A percentile compares a stretch with the other conserved stretches of the same genome.
Conservation (phyloP, 2,113 vertebrate species). For the Triplophysa siluroides region DNA sequence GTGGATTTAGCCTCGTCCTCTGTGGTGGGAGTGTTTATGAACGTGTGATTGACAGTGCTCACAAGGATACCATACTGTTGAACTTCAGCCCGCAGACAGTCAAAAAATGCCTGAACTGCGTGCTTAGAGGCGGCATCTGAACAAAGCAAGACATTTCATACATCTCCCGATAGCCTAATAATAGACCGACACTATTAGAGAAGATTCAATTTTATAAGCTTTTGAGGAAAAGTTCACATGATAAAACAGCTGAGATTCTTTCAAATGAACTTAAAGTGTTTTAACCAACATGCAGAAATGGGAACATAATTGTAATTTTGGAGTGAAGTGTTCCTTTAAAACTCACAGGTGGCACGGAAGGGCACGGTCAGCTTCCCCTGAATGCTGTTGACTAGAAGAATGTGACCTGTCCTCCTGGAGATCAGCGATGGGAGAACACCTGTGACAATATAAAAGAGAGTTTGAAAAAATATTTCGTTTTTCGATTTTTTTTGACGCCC, state of each 20-base stretch:
- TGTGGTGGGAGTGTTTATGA: slow-evolving; percentile 75
- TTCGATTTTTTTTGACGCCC: neutral
- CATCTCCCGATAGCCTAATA: too few species aligned
- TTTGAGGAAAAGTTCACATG: too few species aligned
- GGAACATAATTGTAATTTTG: neutral
- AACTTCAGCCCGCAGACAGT: slow-evolving; percentile 90
- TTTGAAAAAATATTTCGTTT: neutral
- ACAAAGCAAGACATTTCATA: neutral
- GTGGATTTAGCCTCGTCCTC: slow-evolving; percentile 46
- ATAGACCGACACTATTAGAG: too few species aligned
- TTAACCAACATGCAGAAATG: neutral
- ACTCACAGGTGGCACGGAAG: slow-evolving; percentile 91
- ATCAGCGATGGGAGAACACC: slow-evolving; percentile 91
- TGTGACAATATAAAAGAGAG: slow-evolving; percentile 55
- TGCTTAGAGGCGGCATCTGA: slow-evolving; percentile 95
- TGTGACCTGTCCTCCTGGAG: slow-evolving; percentile 87
- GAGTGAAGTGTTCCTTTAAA: neutral
- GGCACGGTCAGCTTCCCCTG: slow-evolving; percentile 90
- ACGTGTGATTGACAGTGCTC: slow-evolving; percentile 89
- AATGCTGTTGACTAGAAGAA: slow-evolving; percentile 89
- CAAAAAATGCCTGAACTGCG: slow-evolving; percentile 90
- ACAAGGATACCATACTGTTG: slow-evolving; percentile 88
- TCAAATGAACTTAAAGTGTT: neutral
- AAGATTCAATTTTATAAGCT: too few species aligned
- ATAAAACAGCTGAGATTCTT: neutral